A percentile compares a stretch with the other conserved stretches of the same genome.
phyloP scores from a whole-genome alignment of 2,797 vertebrate genomes.

The Aeoliscus strigatus region DNA sequence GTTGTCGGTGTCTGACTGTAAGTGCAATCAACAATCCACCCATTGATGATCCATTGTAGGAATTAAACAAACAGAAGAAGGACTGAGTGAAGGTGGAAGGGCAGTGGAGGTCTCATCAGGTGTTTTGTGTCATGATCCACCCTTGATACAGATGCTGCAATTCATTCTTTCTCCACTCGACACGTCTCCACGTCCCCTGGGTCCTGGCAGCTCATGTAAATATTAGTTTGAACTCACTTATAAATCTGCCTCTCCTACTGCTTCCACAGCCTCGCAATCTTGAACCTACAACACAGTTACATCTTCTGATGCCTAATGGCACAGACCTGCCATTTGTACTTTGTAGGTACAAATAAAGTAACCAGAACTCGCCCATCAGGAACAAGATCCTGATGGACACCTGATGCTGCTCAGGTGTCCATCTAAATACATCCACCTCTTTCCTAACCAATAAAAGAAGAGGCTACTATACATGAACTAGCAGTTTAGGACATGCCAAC shows the following conservation, averaged over 20 bases:
- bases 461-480: constrained; percentile 32
- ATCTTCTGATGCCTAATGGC: constrained; percentile 29
- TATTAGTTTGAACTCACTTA: constrained; percentile 60
- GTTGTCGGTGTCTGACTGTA: no score
- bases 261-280: constrained; percentile 26
- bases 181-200: constrained; percentile 22
- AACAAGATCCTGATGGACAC: constrained; percentile 24
- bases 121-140: constrained; percentile 31
- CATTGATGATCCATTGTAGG: no score
- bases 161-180: constrained; percentile 34
- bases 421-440: constrained; percentile 25
- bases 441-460: constrained; percentile 12
- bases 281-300: constrained; percentile 27
- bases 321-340: constrained; percentile 8
- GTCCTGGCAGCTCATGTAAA: constrained; percentile 58
- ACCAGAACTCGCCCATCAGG: no score
- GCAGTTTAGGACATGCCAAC: constrained; percentile 47
- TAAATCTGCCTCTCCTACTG: constrained; percentile 55
- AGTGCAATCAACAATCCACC: no score
- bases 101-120: constrained; percentile 25
- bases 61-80: no score
- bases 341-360: no score
- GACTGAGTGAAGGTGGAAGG: no score
- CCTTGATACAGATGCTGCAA: constrained; percentile 9
- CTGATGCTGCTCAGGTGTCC: constrained; percentile 17